Conservation (phyloP, 1,140 invertebrate genomes). For the Dermatophagoides farinae region DNA sequence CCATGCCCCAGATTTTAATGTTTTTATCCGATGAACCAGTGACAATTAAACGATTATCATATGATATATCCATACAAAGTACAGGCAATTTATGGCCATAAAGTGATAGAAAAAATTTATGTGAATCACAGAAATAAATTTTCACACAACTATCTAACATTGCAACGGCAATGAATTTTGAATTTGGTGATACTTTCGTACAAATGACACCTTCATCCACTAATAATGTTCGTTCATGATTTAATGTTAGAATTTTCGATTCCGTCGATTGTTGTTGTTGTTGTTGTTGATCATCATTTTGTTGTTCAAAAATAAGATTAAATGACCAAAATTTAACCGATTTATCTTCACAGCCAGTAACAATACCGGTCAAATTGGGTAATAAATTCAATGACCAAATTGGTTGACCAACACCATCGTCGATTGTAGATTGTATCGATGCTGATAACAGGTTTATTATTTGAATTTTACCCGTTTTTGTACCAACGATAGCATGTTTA, state of each 20-base stretch:
- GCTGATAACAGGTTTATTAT: slow-evolving; percentile 67
- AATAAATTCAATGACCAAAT: slow-evolving; percentile 53
- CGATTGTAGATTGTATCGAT: slow-evolving; percentile 35
- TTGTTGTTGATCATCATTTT: background rate
- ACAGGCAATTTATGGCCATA: slow-evolving; percentile 95
- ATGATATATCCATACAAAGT: slow-evolving; percentile 76
- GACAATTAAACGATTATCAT: slow-evolving; percentile 65
- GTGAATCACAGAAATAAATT: slow-evolving; percentile 78
- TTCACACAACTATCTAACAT: slow-evolving; percentile 82
- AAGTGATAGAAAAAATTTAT: slow-evolving; percentile 86
- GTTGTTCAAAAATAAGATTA: slow-evolving; percentile 34
- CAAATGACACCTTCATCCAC: slow-evolving; percentile 66
- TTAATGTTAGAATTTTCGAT: slow-evolving; percentile 37
- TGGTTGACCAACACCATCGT: slow-evolving; percentile 26
- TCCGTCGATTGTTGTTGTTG: background rate
- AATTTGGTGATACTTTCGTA: slow-evolving; percentile 54
- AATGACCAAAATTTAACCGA: slow-evolving; percentile 87
- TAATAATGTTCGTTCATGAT: slow-evolving; percentile 57
- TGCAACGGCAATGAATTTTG: slow-evolving; percentile 66
- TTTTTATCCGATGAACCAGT: slow-evolving; percentile 88
- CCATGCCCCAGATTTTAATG: slow-evolving; percentile 93
- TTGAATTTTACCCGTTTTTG: slow-evolving; percentile 62
- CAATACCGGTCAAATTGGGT: slow-evolving; percentile 50
- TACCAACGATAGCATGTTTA: slow-evolving; percentile 64
- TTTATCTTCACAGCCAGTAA: slow-evolving; percentile 65